phyloP scores from a whole-genome alignment of 1,140 invertebrate genomes.

The Drosophila rufa region DNA sequence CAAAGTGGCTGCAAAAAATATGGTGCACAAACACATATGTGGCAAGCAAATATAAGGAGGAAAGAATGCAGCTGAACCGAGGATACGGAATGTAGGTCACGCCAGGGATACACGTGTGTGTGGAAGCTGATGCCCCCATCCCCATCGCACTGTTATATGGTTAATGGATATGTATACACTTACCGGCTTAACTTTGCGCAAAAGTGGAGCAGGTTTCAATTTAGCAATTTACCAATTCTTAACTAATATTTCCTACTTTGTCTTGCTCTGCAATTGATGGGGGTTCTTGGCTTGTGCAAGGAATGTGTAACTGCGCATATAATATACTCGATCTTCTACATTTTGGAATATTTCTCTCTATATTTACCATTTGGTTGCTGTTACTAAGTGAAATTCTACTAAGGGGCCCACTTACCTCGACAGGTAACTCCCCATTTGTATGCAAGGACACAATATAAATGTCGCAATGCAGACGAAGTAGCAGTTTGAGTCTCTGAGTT shows the following conservation, averaged over 20 bases:
- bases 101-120: slow-evolving; percentile 33
- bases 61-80: slow-evolving; percentile 18
- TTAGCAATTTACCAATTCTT: slow-evolving; percentile 12
- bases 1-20: slow-evolving; percentile 43
- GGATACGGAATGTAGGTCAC: slow-evolving; percentile 65
- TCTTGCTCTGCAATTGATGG: background rate
- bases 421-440: slow-evolving; percentile 1
- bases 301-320: too few relatives aligned
- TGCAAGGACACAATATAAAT: slow-evolving; percentile 36
- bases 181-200: slow-evolving; percentile 1
- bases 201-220: slow-evolving; percentile 3
- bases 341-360: too few relatives aligned
- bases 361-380: too few relatives aligned
- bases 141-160: background rate
- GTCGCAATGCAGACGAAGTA: slow-evolving; percentile 70
- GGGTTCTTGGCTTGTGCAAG: background rate
- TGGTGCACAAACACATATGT: slow-evolving; percentile 29
- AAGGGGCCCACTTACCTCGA: background rate
- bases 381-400: background rate
- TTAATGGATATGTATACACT: slow-evolving; percentile 20
- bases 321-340: too few relatives aligned
- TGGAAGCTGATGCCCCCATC: slow-evolving; percentile 7
- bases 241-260: background rate
- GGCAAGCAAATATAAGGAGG: slow-evolving; percentile 35
- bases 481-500: slow-evolving; percentile 42